Percentiles rank a stretch among this genome's conserved stretches.
These are phyloP conservation scores for Pandemis corylana DNA, from an alignment of 2,888 invertebrate genomes.

Conservation along the genomic window DNA sequence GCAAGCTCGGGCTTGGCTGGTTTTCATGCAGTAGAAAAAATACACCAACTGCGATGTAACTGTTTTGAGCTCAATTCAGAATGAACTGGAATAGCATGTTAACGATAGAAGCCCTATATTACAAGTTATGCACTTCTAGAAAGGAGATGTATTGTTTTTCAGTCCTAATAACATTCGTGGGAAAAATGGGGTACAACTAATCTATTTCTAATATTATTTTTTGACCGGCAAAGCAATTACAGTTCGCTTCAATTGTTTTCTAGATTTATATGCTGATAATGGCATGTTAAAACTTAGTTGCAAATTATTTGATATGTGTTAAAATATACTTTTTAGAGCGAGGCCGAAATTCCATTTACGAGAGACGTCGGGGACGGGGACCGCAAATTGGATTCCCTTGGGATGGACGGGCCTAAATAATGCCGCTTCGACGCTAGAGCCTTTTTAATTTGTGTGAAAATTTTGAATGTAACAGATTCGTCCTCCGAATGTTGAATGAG, in stretches of 20 bases:
- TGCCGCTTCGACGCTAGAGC: conserved; percentile 61
- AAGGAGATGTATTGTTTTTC: background rate
- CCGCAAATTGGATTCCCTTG: conserved; percentile 74
- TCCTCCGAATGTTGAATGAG: conserved; percentile 13
- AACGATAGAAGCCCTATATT: background rate
- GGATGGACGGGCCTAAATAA: conserved; percentile 71
- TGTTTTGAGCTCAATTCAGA: background rate
- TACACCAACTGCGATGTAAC: background rate
- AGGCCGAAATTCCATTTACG: conserved; percentile 72
- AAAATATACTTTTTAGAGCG: conserved; percentile 71
- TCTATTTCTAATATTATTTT: background rate
- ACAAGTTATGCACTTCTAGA: background rate
- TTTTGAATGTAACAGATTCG: conserved; percentile 50
- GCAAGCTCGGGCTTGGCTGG: background rate
- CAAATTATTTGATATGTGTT: conserved; percentile 50
- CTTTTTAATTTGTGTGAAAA: conserved; percentile 67
- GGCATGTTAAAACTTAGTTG: conserved; percentile 55
- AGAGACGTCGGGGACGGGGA: conserved; percentile 61
- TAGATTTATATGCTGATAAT: conserved; percentile 49
- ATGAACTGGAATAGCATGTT: background rate
- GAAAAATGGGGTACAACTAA: too few species aligned
- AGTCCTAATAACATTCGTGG: background rate
- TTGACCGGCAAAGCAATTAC: background rate
- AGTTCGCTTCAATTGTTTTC: conserved; percentile 13
- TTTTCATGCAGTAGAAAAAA: background rate